Percentiles rank a stretch among this genome's conserved stretches.
Evolutionary conservation across 2,888 invertebrate species (phyloP).

Genomic region (Acleris emargana): DNA sequence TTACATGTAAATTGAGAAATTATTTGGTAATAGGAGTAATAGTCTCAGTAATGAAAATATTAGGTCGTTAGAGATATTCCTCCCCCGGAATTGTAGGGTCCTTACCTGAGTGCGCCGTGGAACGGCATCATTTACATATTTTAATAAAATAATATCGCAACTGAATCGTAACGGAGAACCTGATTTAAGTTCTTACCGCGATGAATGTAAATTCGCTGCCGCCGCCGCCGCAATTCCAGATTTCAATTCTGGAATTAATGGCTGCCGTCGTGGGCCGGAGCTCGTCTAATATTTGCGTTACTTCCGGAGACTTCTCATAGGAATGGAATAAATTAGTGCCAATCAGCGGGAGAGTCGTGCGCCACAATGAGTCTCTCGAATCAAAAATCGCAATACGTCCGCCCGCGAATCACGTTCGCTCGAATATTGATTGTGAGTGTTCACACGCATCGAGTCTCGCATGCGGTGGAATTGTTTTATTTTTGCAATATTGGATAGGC

Average conservation of each 20-base stretch:
- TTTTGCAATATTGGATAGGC: conserved; percentile 37
- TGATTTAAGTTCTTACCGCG: conserved; percentile 84
- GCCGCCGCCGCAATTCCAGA: conserved; percentile 80
- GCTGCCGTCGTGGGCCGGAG: conserved; percentile 76
- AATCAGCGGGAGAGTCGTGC: conserved; percentile 48
- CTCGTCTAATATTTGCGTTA: conserved; percentile 82
- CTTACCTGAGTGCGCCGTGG: conserved; percentile 71
- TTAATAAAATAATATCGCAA: conserved; percentile 84
- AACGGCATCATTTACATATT: conserved; percentile 82
- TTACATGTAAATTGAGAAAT: conserved; percentile 36
- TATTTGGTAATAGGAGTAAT: conserved; percentile 48
- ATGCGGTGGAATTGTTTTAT: conserved; percentile 50
- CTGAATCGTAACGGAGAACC: conserved; percentile 84
- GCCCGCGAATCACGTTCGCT: conserved; percentile 22
- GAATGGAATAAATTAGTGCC: conserved; percentile 79
- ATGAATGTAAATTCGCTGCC: conserved; percentile 82
- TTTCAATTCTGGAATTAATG: conserved; percentile 84
- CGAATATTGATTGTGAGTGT: conserved; percentile 32
- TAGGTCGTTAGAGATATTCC: conserved; percentile 75
- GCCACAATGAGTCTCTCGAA: conserved; percentile 33
- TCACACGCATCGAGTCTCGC: conserved; percentile 50
- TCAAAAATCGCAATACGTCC: conserved; percentile 28
- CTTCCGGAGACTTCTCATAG: conserved; percentile 78
- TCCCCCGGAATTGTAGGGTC: conserved; percentile 73
- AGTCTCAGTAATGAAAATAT: conserved; percentile 77